Evolutionary conservation across 1,140 invertebrate species (phyloP).

Genomic region (Lepeophtheirus salmonis): DNA sequence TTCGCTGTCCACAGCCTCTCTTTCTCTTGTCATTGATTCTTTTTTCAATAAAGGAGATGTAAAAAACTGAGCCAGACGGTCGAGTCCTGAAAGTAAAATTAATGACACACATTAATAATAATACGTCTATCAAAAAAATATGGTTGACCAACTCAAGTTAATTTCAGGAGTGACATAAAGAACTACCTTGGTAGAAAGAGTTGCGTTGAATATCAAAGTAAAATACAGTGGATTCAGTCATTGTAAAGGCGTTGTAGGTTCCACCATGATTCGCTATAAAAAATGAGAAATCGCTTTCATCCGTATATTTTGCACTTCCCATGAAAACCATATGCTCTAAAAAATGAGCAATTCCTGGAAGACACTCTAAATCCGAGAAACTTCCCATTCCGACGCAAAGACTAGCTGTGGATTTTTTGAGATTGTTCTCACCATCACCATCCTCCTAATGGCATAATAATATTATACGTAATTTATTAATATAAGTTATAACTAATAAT

Average conservation of each 20-base stretch:
- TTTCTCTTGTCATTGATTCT: slow-evolving; percentile 63
- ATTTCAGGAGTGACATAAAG: background rate
- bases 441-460: background rate
- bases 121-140: background rate
- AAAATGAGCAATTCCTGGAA: slow-evolving; percentile 79
- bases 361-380: slow-evolving; percentile 23
- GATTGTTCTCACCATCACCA: background rate
- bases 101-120: background rate
- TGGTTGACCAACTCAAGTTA: background rate
- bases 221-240: slow-evolving; percentile 63
- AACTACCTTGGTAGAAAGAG: slow-evolving; percentile 36
- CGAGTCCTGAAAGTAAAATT: slow-evolving; percentile 30
- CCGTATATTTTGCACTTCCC: slow-evolving; percentile 65
- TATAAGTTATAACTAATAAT: background rate
- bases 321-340: slow-evolving; percentile 92
- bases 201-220: slow-evolving; percentile 69
- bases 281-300: slow-evolving; percentile 65
- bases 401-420: slow-evolving; percentile 22
- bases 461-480: background rate
- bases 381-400: slow-evolving; percentile 23
- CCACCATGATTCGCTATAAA: slow-evolving; percentile 58
- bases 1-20: slow-evolving; percentile 70
- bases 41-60: slow-evolving; percentile 73
- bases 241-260: slow-evolving; percentile 57
- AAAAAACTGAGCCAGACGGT: slow-evolving; percentile 79